Percentiles rank a stretch among this genome's conserved stretches.
These are phyloP conservation scores for Gallinago media DNA, from an alignment of 2,113 vertebrate genomes.

Conservation along the genomic window DNA sequence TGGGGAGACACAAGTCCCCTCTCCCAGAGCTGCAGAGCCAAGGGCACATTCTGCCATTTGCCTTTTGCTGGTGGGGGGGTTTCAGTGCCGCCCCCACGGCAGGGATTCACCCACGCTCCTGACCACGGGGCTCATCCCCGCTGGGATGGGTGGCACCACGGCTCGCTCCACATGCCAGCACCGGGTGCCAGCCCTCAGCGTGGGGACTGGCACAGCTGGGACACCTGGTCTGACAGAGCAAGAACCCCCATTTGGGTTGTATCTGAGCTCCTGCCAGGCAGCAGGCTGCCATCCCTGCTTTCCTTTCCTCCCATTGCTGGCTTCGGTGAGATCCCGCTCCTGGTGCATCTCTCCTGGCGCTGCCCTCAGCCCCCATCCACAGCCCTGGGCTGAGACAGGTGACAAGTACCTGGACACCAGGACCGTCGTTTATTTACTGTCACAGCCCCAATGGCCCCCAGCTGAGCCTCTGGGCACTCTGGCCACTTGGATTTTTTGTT, in stretches of 20 bases:
- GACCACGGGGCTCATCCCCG: accelerated
- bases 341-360: accelerated
- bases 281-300: accelerated
- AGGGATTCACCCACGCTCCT: accelerated
- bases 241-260: not conserved
- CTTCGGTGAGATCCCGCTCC: not conserved
- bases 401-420: accelerated
- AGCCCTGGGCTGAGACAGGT: not conserved
- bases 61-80: accelerated
- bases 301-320: not conserved
- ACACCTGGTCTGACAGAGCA: accelerated
- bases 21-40: not conserved
- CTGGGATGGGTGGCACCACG: accelerated
- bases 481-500: not conserved
- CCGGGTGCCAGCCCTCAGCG: accelerated
- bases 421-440: not conserved
- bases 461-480: not conserved
- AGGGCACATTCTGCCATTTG: not conserved
- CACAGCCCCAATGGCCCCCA: accelerated
- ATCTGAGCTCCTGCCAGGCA: not conserved
- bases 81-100: accelerated
- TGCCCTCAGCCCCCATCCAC: not conserved
- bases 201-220: not conserved
- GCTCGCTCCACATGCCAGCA: accelerated
- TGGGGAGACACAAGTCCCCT: accelerated